Conservation (phyloP, 2,888 invertebrate species). For the Melieria picta region DNA sequence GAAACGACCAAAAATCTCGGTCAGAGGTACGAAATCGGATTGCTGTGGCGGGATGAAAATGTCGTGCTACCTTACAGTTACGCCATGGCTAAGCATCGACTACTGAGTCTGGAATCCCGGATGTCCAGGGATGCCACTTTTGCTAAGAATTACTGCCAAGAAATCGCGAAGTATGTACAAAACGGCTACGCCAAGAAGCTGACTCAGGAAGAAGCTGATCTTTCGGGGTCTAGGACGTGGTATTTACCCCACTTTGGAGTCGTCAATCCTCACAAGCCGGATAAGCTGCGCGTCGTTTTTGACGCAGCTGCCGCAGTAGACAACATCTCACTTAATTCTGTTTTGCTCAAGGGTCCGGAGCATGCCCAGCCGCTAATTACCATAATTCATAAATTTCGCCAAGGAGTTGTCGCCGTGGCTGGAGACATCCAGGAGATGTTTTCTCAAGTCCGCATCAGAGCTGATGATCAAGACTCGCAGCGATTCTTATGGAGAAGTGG, state of each 20-base stretch:
- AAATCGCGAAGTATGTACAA: constrained; percentile 11
- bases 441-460: constrained; percentile 39
- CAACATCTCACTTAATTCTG: constrained; percentile 24
- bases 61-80: constrained; percentile 8
- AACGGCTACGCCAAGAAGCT: not conserved
- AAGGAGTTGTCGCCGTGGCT: constrained; percentile 14
- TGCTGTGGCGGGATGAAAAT: constrained; percentile 11
- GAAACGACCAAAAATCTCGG: constrained; percentile 15
- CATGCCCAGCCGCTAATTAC: constrained; percentile 8
- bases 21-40: constrained; percentile 5
- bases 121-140: constrained; percentile 3
- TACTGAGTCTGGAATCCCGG: not conserved
- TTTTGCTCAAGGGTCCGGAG: constrained; percentile 15
- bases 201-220: not conserved
- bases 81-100: constrained; percentile 11
- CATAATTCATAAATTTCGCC: constrained; percentile 15
- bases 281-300: constrained; percentile 34
- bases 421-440: constrained; percentile 31
- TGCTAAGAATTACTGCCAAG: constrained; percentile 1
- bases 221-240: constrained; percentile 35
- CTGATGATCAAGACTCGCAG: constrained; percentile 48
- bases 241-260: constrained; percentile 46
- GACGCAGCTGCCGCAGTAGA: constrained; percentile 34
- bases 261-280: constrained; percentile 35
- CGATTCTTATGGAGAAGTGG: constrained; percentile 36